Evolutionary conservation across 2,797 vertebrate species (phyloP).

Genomic region (Coreius guichenoti): DNA sequence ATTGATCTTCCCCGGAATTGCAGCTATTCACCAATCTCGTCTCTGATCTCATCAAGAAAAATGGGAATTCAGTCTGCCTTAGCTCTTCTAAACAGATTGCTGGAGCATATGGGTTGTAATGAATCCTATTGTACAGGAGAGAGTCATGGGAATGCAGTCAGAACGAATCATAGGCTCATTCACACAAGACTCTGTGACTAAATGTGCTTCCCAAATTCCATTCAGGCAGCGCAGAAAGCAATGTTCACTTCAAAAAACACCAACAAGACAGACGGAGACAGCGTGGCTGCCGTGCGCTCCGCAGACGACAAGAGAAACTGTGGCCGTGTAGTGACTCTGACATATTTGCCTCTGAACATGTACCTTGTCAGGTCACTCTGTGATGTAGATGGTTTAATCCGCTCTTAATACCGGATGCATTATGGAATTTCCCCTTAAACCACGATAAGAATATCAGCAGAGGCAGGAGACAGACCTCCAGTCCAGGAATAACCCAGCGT

Average conservation of each 20-base stretch:
- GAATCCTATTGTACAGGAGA: conserved; percentile 39
- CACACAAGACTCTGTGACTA: conserved; percentile 28
- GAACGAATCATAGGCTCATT: conserved; percentile 40
- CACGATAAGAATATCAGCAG: conserved; percentile 73
- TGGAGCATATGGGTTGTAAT: conserved; percentile 49
- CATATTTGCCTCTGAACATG: conserved; percentile 19
- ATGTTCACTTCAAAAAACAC: conserved; percentile 49
- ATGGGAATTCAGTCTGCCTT: conserved; percentile 41
- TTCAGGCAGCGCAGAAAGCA: conserved; percentile 43
- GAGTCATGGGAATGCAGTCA: conserved; percentile 37
- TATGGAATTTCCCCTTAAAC: conserved; percentile 68
- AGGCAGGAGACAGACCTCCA: conserved; percentile 72
- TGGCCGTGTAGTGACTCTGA: background rate
- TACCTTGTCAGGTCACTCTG: conserved; percentile 64
- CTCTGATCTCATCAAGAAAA: conserved; percentile 38
- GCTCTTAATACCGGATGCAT: conserved; percentile 69
- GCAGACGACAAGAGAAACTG: conserved; percentile 16
- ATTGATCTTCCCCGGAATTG: conserved; percentile 35
- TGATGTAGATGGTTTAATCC: conserved; percentile 71
- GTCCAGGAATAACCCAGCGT: conserved; percentile 73
- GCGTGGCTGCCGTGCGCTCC: conserved; percentile 22
- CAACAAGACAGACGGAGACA: conserved; percentile 53
- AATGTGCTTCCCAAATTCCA: conserved; percentile 29
- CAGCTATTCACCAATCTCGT: conserved; percentile 31
- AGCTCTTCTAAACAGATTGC: conserved; percentile 45